Percentiles rank a stretch among this genome's conserved stretches.
phyloP scores from a whole-genome alignment of 1,140 invertebrate genomes.

The Zaprionus kolodkinae region DNA sequence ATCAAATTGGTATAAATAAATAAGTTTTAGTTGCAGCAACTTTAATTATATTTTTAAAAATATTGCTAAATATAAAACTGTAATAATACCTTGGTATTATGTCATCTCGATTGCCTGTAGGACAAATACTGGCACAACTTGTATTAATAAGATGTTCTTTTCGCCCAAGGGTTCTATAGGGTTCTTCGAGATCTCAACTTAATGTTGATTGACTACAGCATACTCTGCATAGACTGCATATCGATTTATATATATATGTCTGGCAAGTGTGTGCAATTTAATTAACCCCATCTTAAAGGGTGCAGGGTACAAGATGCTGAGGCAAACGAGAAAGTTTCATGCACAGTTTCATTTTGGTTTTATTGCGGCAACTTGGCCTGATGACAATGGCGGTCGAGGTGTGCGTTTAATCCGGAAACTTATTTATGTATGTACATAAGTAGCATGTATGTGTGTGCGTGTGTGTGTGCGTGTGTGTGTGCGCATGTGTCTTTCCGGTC shows the following conservation, averaged over 20 bases:
- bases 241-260: background rate
- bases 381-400: constrained; percentile 55
- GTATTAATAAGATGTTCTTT: constrained; percentile 3
- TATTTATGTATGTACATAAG: constrained; percentile 70
- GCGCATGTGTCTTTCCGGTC: constrained; percentile 64
- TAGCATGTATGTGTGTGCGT: constrained; percentile 5
- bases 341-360: constrained; percentile 66
- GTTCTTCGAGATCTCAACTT: background rate
- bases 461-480: background rate
- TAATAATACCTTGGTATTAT: background rate
- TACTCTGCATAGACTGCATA: background rate
- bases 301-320: constrained; percentile 15
- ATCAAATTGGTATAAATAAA: constrained; percentile 46
- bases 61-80: too few species aligned
- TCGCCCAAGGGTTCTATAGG: background rate
- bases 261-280: background rate
- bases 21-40: background rate
- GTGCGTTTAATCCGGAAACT: constrained; percentile 77
- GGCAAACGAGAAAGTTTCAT: constrained; percentile 46
- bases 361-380: constrained; percentile 67
- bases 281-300: background rate
- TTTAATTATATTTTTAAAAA: too few species aligned
- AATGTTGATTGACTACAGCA: background rate
- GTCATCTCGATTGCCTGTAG: background rate
- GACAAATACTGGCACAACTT: background rate